These are phyloP conservation scores for Pogonus chalceus DNA, from an alignment of 1,140 invertebrate genomes.

Conservation along the genomic window DNA sequence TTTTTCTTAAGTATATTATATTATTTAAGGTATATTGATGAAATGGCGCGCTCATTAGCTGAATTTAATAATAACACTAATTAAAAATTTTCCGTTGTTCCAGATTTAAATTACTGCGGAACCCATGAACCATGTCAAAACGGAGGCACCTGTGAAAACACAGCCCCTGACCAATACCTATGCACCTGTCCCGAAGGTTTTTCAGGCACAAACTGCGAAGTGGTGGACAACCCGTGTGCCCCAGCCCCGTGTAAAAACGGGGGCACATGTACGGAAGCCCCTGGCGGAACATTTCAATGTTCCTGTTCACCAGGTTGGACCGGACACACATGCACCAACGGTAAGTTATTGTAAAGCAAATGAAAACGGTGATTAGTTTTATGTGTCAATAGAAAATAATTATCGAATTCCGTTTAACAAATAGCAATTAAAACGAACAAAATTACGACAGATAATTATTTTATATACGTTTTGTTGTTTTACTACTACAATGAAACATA, in stretches of 20 bases:
- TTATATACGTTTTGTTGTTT: too few relatives aligned
- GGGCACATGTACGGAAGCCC: constrained; percentile 56
- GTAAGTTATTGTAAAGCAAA: too few relatives aligned
- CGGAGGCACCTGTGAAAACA: constrained; percentile 92
- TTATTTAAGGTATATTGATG: too few relatives aligned
- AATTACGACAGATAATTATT: too few relatives aligned
- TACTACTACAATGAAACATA: too few relatives aligned
- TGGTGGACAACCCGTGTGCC: constrained; percentile 84
- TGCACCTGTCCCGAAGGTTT: constrained; percentile 88
- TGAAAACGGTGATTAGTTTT: too few relatives aligned
- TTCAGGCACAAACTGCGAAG: constrained; percentile 83
- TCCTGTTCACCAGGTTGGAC: constrained; percentile 78
- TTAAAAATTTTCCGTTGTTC: too few relatives aligned
- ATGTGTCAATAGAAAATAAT: too few relatives aligned
- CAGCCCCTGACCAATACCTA: constrained; percentile 81
- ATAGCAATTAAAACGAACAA: too few relatives aligned
- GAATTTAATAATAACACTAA: too few relatives aligned
- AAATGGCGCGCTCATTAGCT: too few relatives aligned
- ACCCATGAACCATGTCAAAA: constrained; percentile 93
- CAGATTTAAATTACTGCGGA: constrained; percentile 95
- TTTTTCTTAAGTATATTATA: too few relatives aligned
- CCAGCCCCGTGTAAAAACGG: constrained; percentile 81
- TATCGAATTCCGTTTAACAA: background rate
- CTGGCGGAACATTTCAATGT: constrained; percentile 53
- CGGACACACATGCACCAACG: constrained; percentile 65